Evolutionary conservation across 1,140 invertebrate species (phyloP), one percentile per base, ranked within the genome.

Genomic region (Danaus plexippus): DNA sequence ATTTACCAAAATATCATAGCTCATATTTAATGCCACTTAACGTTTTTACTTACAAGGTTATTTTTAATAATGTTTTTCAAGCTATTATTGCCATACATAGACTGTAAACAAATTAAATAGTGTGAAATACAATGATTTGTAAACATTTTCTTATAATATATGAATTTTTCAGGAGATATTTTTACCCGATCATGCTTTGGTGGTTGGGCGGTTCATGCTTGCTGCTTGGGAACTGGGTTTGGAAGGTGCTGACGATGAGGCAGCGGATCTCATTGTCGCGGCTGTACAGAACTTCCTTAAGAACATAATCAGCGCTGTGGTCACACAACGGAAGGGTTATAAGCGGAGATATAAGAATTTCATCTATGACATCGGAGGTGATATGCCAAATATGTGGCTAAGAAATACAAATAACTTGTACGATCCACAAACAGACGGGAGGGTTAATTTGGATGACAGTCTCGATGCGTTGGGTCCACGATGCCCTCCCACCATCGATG

Each of bases 181-280:
- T 54, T 72, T 96, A 43, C 94, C 94, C 6, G 94, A 95, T 78
- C 88, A 91, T 46, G 92, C 92, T 1, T 90, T 95, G 63, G 91
- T 95, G 1, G 88, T 94, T 55, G 94, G 94, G 0, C 88, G 94
- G 57, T 89, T 96, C 60, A 89, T 95, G 84, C 88, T 96, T 6
- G 92, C 92, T 45, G 93, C 94, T 12, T 96, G 94, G 94, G 94
- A 96, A 67, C 89, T 90, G 46, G 94, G 94, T 7, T 88, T 96
- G 40, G 92, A 94, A 59, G 92, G 92, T 22, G 93, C 94, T 41
- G 92, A 94, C 61, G 93, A 94, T 69, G 91, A 90, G 64, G 93
- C 93, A 11, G 92, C 93, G 1, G 91, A 92, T 58, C 88, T 95
- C 9, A 88, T 95, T 32, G 91, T 94, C 44, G 89, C 91, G 47